Base-by-base conservation (phyloP, 2,113 vertebrate genomes). In the Gymnobelideus leadbeateri region DNA sequence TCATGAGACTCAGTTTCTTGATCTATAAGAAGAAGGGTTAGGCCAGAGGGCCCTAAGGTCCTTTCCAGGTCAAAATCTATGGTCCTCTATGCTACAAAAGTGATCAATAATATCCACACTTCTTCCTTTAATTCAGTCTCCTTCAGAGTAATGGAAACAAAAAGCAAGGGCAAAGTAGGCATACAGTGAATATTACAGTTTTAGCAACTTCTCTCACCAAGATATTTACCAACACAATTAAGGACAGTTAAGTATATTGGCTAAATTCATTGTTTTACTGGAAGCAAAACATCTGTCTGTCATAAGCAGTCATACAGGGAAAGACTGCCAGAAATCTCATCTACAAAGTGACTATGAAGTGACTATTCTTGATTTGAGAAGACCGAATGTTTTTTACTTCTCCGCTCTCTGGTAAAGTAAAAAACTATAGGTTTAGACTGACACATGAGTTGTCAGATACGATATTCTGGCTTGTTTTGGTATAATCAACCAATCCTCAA, bases 101-200 rank as follows among this genome's bases (percentile, higher is more conserved):
- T n/a, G 12, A 68, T 68, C 14, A 7, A 68, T n/a, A 68, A 68
- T 31, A n/a, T 3, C 12, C 31, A 16, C 14, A n/a, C n/a, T 68
- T 68, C 31, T 68, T 19, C 31, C 31, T n/a, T 68, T 68, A 68
- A 68, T 9, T 28, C 31, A 68, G 31, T 37, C 11, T 68, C 31
- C 31, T 68, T 68, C 37, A 68, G 31, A 68, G 31, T 37, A 31
- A 68, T 68, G 61, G 31, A n/a, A 89, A 95, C 28, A 61, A 26
- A 54, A 96, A 91, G 95, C 49, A 89, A 19, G n/a, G 93, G n/a
- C 57, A 51, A 89, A 93, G n/a, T 12, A 91, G 92, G 92, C 25
- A 68, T 68, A 89, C 50, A 95, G 50, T 89, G 84, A 50, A 53
- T 89, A 89, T 37, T 57, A 49, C 2, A 47, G 91, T 25, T 90